Conservation (phyloP, 2,113 vertebrate species). For the Anser brachyrhynchus region DNA sequence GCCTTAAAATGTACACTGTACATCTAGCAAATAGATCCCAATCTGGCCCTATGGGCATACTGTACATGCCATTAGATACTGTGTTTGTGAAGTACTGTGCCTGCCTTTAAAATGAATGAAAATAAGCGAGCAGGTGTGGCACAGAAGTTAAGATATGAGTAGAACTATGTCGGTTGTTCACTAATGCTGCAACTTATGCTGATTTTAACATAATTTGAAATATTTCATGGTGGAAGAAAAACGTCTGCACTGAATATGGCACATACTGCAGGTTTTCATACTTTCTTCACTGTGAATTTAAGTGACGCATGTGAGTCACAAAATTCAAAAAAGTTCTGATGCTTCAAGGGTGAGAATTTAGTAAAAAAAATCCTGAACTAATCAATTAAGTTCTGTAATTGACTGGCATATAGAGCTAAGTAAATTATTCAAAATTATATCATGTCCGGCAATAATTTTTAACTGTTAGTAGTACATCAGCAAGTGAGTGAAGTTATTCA, state of each 20-base stretch:
- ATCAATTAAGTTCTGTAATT: slow-evolving; percentile 1
- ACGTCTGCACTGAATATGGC: slow-evolving; percentile 33
- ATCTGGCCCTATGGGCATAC: slow-evolving; percentile 61
- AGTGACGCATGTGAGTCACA: slow-evolving; percentile 66
- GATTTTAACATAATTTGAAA: slow-evolving; percentile 43
- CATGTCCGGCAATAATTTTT: slow-evolving; percentile 64
- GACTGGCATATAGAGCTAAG: slow-evolving; percentile 14
- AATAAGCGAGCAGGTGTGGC: slow-evolving; percentile 17
- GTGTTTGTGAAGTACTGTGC: slow-evolving; percentile 64
- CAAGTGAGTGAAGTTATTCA: slow-evolving; percentile 21
- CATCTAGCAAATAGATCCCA: slow-evolving; percentile 68
- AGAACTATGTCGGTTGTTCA: slow-evolving; percentile 54
- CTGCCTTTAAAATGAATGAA: slow-evolving; percentile 28
- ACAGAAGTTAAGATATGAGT: background rate
- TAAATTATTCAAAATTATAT: background rate
- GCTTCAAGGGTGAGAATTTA: background rate
- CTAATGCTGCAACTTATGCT: slow-evolving; percentile 52
- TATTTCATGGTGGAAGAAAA: slow-evolving; percentile 43
- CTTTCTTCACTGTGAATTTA: slow-evolving; percentile 74
- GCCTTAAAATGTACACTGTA: slow-evolving; percentile 78
- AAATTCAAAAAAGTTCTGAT: slow-evolving; percentile 14
- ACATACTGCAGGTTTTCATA: slow-evolving; percentile 57
- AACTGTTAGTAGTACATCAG: slow-evolving; percentile 30
- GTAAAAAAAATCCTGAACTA: background rate
- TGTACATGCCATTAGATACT: slow-evolving; percentile 67